Percentiles rank a stretch among this genome's conserved stretches.
Conservation (phyloP, 2,113 vertebrate genomes). For the Takifugu bimaculatus region DNA sequence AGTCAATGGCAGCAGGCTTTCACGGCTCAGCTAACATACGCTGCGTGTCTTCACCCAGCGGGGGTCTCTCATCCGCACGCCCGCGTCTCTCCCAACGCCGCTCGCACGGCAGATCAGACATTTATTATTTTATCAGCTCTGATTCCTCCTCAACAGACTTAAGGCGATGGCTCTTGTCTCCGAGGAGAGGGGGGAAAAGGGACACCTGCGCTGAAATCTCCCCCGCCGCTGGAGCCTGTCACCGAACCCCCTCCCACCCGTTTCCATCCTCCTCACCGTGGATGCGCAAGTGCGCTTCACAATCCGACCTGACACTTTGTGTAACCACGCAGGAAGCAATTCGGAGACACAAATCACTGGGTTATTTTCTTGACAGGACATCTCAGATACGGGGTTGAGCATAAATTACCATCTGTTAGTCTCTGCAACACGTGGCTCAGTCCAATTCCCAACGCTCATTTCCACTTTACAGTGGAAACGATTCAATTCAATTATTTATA, state of each 20-base stretch:
- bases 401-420: too few relatives aligned
- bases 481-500: neutral
- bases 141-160: constrained; percentile 34
- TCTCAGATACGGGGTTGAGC: too few relatives aligned
- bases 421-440: too few relatives aligned
- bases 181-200: constrained; percentile 30
- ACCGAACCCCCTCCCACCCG: constrained; percentile 21
- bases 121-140: constrained; percentile 53
- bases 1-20: constrained; percentile 65
- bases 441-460: too few relatives aligned
- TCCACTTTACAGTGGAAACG: neutral
- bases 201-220: constrained; percentile 64
- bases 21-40: constrained; percentile 60
- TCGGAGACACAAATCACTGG: neutral
- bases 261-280: constrained; percentile 28
- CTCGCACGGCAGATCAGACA: constrained; percentile 48
- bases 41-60: constrained; percentile 61
- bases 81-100: constrained; percentile 27
- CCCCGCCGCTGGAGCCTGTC: constrained; percentile 40
- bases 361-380: neutral
- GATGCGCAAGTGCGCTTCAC: constrained; percentile 27
- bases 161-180: constrained; percentile 42
- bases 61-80: constrained; percentile 63
- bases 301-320: constrained; percentile 17
- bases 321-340: constrained; percentile 1